Evolutionary conservation across 2,797 vertebrate genomes (phyloP), one percentile per base, ranked within the genome.

Genomic region (Pelobates cultripes): DNA sequence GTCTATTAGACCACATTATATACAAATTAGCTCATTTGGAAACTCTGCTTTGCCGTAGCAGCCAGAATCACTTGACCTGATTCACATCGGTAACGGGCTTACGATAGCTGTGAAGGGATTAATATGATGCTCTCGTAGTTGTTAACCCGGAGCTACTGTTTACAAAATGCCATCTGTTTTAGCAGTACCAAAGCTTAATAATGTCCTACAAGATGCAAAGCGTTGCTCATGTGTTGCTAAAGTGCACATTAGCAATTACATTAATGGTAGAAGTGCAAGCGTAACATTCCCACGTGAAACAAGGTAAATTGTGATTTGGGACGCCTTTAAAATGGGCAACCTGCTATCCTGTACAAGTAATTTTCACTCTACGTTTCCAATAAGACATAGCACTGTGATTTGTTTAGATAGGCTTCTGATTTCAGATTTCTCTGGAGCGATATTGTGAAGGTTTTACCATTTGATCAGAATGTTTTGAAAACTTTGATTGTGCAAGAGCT

Each of bases 241-340:
- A 82, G 78, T 67, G 57, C 60, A 73, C 75, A 61, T 77, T 47
- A 68, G 75, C 75, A 82, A 77, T 67, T 73, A 67, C 71, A 77
- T 66, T 76, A 77, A 43, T 64, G 28, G 9, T 57, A 66, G 40
- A 60, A 67, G 42, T 73, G 70, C 69, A 43, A 74, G 13, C 41
- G 66, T 9, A 17, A 15, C 45, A 14, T 14, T 82, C 74, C 68
- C 74, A 44, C 15, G 66, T 66, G 74, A 60, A 55, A n/a, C 43
- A 60, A 51, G 15, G 63, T 8, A 60, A 45, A 42, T 60, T 12
- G 70, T 6, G 47, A 10, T 42, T 10, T 9, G 47, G 57, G 51
- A 41, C 53, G 78, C 63, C 55, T 55, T 28, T 44, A 17, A 41
- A 28, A 70, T 60, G 1, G 55, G 1, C 55, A 57, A 12, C 55